These are phyloP conservation scores for Syngnathus acus DNA, from an alignment of 2,797 vertebrate species.

Conservation along the genomic window DNA sequence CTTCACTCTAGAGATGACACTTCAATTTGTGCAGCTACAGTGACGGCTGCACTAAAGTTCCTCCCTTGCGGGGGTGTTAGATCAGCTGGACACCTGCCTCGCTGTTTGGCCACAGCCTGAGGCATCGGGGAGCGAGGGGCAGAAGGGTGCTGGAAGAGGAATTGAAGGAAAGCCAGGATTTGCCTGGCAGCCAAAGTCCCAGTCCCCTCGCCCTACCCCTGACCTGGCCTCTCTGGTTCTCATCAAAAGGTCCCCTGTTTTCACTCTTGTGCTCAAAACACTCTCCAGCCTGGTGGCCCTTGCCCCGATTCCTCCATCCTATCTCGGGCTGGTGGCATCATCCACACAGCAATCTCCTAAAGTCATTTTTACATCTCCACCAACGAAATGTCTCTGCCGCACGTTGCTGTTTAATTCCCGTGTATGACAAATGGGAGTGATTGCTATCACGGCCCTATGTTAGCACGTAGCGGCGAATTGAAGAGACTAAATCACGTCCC, in stretches of 20 bases:
- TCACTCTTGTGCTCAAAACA: constrained; percentile 28
- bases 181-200: constrained; percentile 40
- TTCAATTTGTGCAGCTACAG: constrained; percentile 69
- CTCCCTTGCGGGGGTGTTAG: constrained; percentile 61
- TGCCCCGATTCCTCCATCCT: constrained; percentile 38
- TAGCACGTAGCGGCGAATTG: constrained; percentile 49
- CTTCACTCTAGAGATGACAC: constrained; percentile 72
- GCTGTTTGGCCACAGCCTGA: constrained; percentile 46
- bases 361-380: constrained; percentile 13
- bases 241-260: constrained; percentile 35
- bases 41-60: constrained; percentile 58
- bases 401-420: constrained; percentile 43
- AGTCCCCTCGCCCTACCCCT: constrained; percentile 36
- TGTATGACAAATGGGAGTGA: constrained; percentile 46
- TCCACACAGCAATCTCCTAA: constrained; percentile 4
- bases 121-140: constrained; percentile 23
- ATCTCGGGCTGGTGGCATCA: constrained; percentile 27
- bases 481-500: constrained; percentile 49
- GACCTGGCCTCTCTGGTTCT: constrained; percentile 44
- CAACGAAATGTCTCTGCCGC: constrained; percentile 39
- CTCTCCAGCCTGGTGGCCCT: constrained; percentile 25
- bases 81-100: constrained; percentile 69
- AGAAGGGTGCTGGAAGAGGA: constrained; percentile 52
- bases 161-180: constrained; percentile 46
- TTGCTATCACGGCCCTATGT: constrained; percentile 38